Evolutionary conservation across 2,888 invertebrate genomes (phyloP).

Genomic region (Tachina grossa): DNA sequence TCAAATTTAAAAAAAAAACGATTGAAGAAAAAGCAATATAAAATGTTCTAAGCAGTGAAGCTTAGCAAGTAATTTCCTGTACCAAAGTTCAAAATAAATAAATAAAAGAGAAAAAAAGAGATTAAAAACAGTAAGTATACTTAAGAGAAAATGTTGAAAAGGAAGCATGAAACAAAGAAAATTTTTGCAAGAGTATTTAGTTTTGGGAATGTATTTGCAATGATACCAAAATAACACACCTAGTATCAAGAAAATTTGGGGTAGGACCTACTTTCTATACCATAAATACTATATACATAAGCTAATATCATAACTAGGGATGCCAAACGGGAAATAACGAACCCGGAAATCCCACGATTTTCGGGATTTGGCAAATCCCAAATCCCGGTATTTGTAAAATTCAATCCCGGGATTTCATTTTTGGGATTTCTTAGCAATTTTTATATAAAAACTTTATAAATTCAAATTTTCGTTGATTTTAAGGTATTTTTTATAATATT

Average conservation of each 20-base stretch:
- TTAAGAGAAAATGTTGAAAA: not conserved
- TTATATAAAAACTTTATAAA: too few relatives aligned
- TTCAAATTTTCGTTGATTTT: too few relatives aligned
- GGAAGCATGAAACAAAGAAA: not conserved
- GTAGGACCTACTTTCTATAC: constrained; percentile 72
- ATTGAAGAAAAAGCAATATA: constrained; percentile 26
- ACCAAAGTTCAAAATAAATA: constrained; percentile 5
- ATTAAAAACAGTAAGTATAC: not conserved
- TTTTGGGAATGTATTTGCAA: not conserved
- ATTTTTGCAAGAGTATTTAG: constrained; percentile 21
- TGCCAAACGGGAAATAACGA: too few relatives aligned
- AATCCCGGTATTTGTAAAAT: too few relatives aligned
- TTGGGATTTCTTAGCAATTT: too few relatives aligned
- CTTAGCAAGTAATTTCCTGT: constrained; percentile 47
- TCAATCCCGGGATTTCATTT: too few relatives aligned
- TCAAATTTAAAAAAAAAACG: not conserved
- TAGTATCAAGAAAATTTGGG: constrained; percentile 74
- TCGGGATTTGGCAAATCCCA: too few relatives aligned
- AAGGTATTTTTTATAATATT: too few relatives aligned
- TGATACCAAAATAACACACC: constrained; percentile 62
- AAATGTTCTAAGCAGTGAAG: constrained; percentile 26
- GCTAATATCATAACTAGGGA: too few relatives aligned
- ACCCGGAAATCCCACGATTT: too few relatives aligned
- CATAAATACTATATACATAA: constrained; percentile 11
- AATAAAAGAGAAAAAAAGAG: not conserved